These are phyloP conservation scores for Gymnoscelis rufifasciata DNA, from an alignment of 2,888 invertebrate genomes.

Conservation along the genomic window DNA sequence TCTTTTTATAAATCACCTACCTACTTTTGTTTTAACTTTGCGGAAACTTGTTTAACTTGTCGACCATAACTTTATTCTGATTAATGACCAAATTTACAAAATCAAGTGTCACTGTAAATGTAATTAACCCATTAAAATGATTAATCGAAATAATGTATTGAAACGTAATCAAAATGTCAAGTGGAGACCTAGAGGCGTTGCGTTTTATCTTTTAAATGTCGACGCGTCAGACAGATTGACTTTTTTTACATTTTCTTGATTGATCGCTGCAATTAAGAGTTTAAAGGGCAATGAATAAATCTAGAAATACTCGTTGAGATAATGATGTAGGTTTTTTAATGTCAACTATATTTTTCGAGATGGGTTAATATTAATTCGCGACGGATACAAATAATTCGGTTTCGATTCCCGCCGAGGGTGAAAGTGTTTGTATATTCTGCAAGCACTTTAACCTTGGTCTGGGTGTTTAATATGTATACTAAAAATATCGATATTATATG, in stretches of 20 bases:
- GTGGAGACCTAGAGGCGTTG: conserved; percentile 22
- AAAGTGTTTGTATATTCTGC: too few species aligned
- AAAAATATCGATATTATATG: too few species aligned
- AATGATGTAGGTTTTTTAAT: conserved; percentile 48
- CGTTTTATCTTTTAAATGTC: conserved; percentile 34
- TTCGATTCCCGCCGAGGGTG: too few species aligned
- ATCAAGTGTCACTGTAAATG: conserved; percentile 16
- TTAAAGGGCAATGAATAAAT: conserved; percentile 50
- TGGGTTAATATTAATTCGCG: background rate
- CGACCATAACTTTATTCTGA: conserved; percentile 1
- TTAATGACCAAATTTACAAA: conserved; percentile 1
- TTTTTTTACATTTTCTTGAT: conserved; percentile 40
- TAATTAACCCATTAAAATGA: conserved; percentile 29
- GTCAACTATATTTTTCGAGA: conserved; percentile 5
- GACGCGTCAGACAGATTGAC: conserved; percentile 38
- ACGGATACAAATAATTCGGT: too few species aligned
- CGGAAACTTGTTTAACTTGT: background rate
- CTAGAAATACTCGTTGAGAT: conserved; percentile 55
- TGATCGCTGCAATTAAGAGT: conserved; percentile 48
- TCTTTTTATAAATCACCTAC: background rate
- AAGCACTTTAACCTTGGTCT: too few species aligned
- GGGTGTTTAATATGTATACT: too few species aligned
- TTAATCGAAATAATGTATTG: conserved; percentile 15
- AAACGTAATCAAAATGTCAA: conserved; percentile 24
- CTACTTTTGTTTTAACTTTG: background rate